Evolutionary conservation across 2,113 vertebrate species (phyloP), one percentile per base, ranked within the genome.

Genomic region (Dipodomys ordii): DNA sequence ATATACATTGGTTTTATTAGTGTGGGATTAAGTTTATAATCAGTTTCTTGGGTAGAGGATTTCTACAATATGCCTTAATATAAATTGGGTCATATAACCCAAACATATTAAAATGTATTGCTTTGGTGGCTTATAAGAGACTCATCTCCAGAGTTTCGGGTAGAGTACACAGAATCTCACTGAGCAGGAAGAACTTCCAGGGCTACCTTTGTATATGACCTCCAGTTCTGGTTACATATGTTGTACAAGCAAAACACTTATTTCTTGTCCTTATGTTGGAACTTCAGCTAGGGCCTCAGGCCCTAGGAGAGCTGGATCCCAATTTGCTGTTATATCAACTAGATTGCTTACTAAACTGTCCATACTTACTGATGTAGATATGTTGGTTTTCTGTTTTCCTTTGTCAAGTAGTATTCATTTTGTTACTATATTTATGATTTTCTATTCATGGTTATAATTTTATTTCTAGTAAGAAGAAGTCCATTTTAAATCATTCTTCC

Each of bases 1-100:
- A 64, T 20, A 72, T 1, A 6, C 6, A 57, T 62, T 23, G 3
- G 12, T 67, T 78, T 68, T 95, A 74, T 30, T 16, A 80, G 2
- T 69, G 74, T 80, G 72, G 11, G 1, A 91, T 60, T 57, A 57
- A 57, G 53, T 90, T 35, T 46, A 77, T 80, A 76, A 91, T 53
- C 15, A 32, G 35, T 86, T 88, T 82, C 32, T 83, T 93, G 49
- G 39, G 27, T 90, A 86, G 9, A 22, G 10, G 67, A 83, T 90
- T 65, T 57, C 27, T 44, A 46, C 18, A 64, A 25, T n/a, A 69
- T 46, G 23, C n/a, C 73, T 87, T 71, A 88, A 30, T 49, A 73
- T 20, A 79, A 88, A 90, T 88, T 35, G 25, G 25, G 32, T 88
- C 30, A 74, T 46, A 44, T 65, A 78, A 84, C 80, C 28, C 18